Conservation (phyloP, 2,113 vertebrate genomes). For the Castor canadensis region DNA sequence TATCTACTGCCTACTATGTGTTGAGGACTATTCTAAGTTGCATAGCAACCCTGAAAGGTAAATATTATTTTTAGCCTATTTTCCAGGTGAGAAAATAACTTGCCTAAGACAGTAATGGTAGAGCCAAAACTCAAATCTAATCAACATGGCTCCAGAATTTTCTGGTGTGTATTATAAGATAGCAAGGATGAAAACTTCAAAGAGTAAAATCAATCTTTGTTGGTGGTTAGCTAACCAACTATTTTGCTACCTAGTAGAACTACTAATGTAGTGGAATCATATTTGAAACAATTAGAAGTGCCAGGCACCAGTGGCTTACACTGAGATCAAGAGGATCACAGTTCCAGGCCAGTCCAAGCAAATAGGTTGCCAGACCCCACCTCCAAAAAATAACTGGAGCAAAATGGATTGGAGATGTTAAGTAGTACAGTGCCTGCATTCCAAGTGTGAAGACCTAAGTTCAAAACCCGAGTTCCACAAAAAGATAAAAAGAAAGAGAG, state of each 20-base stretch:
- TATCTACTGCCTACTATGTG: neutral
- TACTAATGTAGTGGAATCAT: neutral
- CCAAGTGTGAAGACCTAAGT: too few relatives aligned
- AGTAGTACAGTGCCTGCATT: too few relatives aligned
- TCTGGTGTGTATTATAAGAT: neutral
- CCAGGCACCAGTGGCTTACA: too few relatives aligned
- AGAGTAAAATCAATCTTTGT: neutral
- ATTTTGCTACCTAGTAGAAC: neutral
- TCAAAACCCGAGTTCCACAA: too few relatives aligned
- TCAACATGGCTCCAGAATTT: neutral
- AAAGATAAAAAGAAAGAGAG: too few relatives aligned
- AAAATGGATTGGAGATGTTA: too few relatives aligned
- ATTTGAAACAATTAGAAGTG: too few relatives aligned
- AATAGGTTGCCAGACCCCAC: too few relatives aligned
- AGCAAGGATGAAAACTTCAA: neutral
- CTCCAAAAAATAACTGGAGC: too few relatives aligned
- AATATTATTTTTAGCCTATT: neutral
- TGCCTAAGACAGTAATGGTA: neutral
- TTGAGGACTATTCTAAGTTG: neutral
- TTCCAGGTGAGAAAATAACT: neutral
- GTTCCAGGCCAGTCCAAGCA: too few relatives aligned
- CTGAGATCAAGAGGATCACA: too few relatives aligned
- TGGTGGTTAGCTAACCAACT: neutral
- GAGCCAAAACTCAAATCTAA: neutral
- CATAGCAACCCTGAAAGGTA: neutral